Base-by-base conservation (phyloP, 2,113 vertebrate species). In the Colinus virginianus region DNA sequence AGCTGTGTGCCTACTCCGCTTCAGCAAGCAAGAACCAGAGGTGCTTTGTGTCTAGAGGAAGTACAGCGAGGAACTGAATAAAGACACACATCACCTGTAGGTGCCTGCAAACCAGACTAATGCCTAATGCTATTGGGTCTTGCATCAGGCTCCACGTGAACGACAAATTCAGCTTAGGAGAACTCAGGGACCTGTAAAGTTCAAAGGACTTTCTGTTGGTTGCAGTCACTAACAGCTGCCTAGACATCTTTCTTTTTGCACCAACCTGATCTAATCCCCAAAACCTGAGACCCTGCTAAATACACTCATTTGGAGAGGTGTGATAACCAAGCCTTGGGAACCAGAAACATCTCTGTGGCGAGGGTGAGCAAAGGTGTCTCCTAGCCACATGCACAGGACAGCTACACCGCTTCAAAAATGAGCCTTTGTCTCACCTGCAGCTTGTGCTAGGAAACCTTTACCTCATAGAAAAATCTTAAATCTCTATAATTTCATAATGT, bases 1-100 rank as follows among this genome's bases (percentile, higher is more conserved):
- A 96, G 91, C 89, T 95, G 95, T 46, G n/a, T 1, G 75, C 58
- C 88, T 75, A 42, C 77, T 62, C 56, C 46, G 58, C 74, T 93
- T 64, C 66, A 34, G 64, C 16, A 89, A 53, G 75, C 70, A 72
- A 14, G 0, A 64, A 66, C 66, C n/a, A 0, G 81, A 14, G 55
- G 80, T 48, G n/a, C 74, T 91, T 46, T 59, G 48, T 5, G 62
- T 10, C 76, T 53, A 16, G 34, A 49, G 61, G 62, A 78, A 78
- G 61, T 25, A 78, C 48, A 5, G 63, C 15, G n/a, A 93, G 88
- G 86, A 92, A 56, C 25, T 9, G 1, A 94, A 66, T 32, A 59
- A 42, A 83, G 45, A 72, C 56, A n/a, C 30, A 61, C 77, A 42
- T 78, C 86, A 38, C 56, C 59, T 12, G 1, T 6, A 30, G 67